Evolutionary conservation across 2,888 invertebrate genomes (phyloP), one percentile per base, ranked within the genome.

Genomic region (Idaea biselata): DNA sequence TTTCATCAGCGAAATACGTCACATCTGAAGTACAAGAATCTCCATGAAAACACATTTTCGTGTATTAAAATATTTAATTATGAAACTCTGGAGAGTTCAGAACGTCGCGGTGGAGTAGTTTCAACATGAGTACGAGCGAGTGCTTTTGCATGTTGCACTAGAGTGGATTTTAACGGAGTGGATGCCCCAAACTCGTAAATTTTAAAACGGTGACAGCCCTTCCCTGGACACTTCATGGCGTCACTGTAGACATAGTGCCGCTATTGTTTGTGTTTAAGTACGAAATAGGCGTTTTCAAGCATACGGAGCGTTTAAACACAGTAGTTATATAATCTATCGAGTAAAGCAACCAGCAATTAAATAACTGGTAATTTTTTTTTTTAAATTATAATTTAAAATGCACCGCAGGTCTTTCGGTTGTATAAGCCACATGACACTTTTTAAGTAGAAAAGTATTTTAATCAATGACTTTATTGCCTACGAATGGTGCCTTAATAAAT

Each of bases 131-230:
- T 82, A 77, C 76, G 77, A 74, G 70, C 79, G 86, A 87, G 88
- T 88, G 87, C 87, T 87, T 88, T 88, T 85, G 82, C 87, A 82
- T 88, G 88, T 88, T 81, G 80, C 82, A 79, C 77, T 79, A 76
- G 81, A 84, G 83, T 81, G 84, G 77, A 79, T 86, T 85, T 80
- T 81, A 83, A 83, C 82, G 80, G 81, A 86, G 86, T 86, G 82
- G 84, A 85, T 83, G 83, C 78, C 77, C 63, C 75, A 71, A 67
- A 73, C 67, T 82, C 84, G 84, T 87, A 88, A 86, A 87, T 87
- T 83, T 83, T 78, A 75, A 77, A 81, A 83, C 80, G 79, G 81
- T 73, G 83, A 82, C 80, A 78, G 76, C 73, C 65, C 64, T 56
- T 61, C 72, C 67, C 70, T 66, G 70, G 70, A 67, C 68, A 64